Evolutionary conservation across 2,888 invertebrate genomes (phyloP), one percentile per base, ranked within the genome.

Genomic region (Linnaemya vulpina): DNA sequence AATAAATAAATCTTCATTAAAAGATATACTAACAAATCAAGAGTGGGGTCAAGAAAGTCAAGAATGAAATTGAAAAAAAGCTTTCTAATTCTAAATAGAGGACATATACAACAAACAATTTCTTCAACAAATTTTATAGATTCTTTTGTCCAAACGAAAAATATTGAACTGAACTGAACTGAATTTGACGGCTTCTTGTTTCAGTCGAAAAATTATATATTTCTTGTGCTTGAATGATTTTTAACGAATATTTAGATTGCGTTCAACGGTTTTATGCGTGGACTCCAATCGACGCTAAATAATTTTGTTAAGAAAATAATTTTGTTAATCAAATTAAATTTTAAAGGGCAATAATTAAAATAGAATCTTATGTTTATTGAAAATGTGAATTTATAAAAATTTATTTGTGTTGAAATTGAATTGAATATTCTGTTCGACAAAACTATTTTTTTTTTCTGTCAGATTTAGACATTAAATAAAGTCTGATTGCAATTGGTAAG

Each of bases 231-330:
- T 68, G 62, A 65, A 40, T 20, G 13, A 40, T n/a, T 53, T 30
- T 82, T 55, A 82, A 75, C 60, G 78, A 75, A 58, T 78, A 60
- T 53, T 85, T 38, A 82, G 38, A 79, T 65, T 53, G 70, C 78
- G 75, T 78, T 78, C 70, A 63, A 25, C 49, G 65, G 67, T 25
- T 82, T 88, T 89, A 88, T 81, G 88, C 88, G 81, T 87, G 88
- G 84, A 87, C 87, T 89, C 88, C 87, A 87, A 89, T 88, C 58
- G 89, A 89, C 84, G 88, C 89, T 89, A 88, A 88, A 63, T 49
- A 67, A n/a, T 78, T 58, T 60, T 83, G 25, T 43, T 17, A 75
- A 84, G 76, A 87, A 73, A 74, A 74, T 86, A 78, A 35, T 17
- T n/a, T n/a, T n/a, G n/a, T n/a, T n/a, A n/a, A 30, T 30, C 55